Base-by-base conservation (phyloP, 1,140 invertebrate genomes). In the Anthonomus grandis region DNA sequence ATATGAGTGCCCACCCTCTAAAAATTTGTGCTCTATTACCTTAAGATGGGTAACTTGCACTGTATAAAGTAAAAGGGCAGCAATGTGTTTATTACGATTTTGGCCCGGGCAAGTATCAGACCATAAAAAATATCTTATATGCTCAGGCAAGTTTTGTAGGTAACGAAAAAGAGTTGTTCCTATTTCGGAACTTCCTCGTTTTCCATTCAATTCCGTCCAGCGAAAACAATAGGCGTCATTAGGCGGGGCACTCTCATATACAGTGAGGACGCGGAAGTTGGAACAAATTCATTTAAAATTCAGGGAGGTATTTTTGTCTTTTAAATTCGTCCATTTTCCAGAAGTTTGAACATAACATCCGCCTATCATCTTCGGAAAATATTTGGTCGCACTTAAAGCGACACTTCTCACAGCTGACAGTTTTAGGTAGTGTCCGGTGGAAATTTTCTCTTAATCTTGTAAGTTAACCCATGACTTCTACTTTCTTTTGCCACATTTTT, bases 1-100 rank as follows among this genome's bases (percentile, higher is more conserved):
- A 25, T 68, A 66, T 3, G 64, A 64, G 50, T 74, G 71, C 17
- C 71, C 71, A 27, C 54, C 63, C 62, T 71, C 71, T 24, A 75
- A 51, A 59, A 64, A 74, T 53, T 71, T 75, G 39, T 74, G 70
- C 47, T 62, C 23, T 27, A 57, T 37, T 19, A 57, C 37, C 17
- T 57, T 2, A 38, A 51, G 10, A n/a, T 47, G 23, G 17, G 22
- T 47, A 52, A 23, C 8, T 27, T 61, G 44, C 10, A 61, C 54
- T 10, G 50, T 9, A 39, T 61, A 61, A 6, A 51, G 15, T 17
- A 61, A 51, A 24, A 52, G 23, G 10, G 34, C 44, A 13, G 34
- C 31, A 8, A 61, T 37, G 22, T 50, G 34, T 46, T 56, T 21
- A 47, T 57, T 60, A 18, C 27, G 10, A 36, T 61, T 61, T 48